Conservation (phyloP, 2,113 vertebrate species). For the Herpetotheres cachinnans region DNA sequence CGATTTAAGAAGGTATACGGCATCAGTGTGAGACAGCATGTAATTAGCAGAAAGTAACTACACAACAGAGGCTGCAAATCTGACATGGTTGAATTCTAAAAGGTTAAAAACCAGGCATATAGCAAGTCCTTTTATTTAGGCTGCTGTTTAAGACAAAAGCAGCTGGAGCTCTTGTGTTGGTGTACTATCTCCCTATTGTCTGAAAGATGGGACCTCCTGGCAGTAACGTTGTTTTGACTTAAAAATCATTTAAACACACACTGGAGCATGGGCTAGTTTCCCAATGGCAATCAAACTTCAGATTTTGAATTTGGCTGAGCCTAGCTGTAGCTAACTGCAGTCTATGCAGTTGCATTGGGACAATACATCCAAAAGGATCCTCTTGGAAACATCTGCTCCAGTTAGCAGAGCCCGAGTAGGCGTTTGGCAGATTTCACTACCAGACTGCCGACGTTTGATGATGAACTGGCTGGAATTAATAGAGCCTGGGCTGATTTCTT, state of each 20-base stretch:
- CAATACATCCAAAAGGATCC: neutral
- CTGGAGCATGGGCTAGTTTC: neutral
- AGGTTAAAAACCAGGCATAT: neutral
- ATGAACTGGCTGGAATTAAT: neutral
- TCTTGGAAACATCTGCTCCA: slow-evolving; percentile 10
- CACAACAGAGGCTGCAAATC: neutral
- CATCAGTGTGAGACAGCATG: neutral
- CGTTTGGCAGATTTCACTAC: neutral
- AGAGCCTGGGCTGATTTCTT: neutral
- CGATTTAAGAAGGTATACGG: neutral
- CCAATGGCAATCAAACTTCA: neutral
- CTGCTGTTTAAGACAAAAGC: neutral
- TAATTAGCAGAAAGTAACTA: neutral
- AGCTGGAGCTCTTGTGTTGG: neutral
- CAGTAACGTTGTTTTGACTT: neutral
- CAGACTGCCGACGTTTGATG: neutral
- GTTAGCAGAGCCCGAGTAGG: neutral
- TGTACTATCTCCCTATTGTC: neutral
- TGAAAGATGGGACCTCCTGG: neutral
- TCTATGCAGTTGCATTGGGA: neutral
- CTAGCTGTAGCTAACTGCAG: neutral
- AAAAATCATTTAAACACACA: slow-evolving; percentile 10
- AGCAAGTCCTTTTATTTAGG: neutral
- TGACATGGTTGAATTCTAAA: neutral
- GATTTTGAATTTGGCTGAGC: neutral